Base-by-base conservation (phyloP, 2,888 invertebrate genomes). In the Chrysopilus asiliformis region DNA sequence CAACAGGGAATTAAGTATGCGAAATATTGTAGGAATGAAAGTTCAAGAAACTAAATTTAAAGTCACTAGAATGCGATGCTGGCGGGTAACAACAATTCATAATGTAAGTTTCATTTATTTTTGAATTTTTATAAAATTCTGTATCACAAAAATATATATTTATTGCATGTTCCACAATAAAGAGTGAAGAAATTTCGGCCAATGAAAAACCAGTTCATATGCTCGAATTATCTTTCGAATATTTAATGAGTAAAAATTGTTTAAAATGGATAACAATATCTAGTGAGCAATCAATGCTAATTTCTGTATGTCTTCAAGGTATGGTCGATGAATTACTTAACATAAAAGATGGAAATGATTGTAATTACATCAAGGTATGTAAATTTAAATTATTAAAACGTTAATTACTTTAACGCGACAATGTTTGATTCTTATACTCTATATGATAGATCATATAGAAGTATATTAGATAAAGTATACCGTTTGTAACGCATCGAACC, bases 31-130 rank as follows among this genome's bases (percentile, higher is more conserved):
- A 24, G 68, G 71, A 13, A 68, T 71, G 19, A 72, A 77, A 38
- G 65, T 73, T n/a, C 74, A 76, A 46, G 94, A 94, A 60, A 80
- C 83, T 32, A 72, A 76, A 51, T 95, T 91, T 60, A 86, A 89
- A 61, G 90, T 95, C 25, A 95, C 94, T 1, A 70, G 95, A 49
- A 95, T 97, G 83, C 74, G 90, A 40, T 94, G 94, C 53, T 98
- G 97, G 97, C 73, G 95, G 49, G 90, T 97, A 32, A 91, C 90
- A 14, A 85, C 89, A 2, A 68, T 80, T 49, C 81, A 83, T 56
- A 38, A 67, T 48, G 81, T 82, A 60, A 71, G 70, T 58, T 24
- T 25, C 3, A 15, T 34, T 34, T 25, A 12, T n/a, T n/a, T n/a
- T n/a, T n/a, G n/a, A n/a, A n/a, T n/a, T n/a, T n/a, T n/a, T n/a